Conservation (phyloP, 2,888 invertebrate genomes). For the Junonia oenone region DNA sequence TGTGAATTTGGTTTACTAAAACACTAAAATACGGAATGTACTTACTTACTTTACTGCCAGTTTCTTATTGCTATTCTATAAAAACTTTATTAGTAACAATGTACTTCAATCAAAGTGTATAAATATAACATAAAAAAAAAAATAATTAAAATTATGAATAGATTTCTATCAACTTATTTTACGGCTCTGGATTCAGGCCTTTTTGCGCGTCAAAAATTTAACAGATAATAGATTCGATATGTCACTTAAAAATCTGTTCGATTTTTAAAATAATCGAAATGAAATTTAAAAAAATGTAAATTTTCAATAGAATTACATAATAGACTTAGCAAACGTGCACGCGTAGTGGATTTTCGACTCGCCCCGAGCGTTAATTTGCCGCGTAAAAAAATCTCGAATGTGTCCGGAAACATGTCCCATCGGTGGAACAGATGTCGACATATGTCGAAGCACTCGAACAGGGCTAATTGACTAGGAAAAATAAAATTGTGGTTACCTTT, state of each 20-base stretch:
- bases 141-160: too few species aligned
- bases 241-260: too few species aligned
- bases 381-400: constrained; percentile 57
- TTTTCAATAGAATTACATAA: background rate
- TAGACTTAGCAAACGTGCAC: constrained; percentile 27
- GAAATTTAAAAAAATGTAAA: background rate
- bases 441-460: constrained; percentile 52
- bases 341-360: constrained; percentile 46
- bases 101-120: too few species aligned
- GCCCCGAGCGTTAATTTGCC: constrained; percentile 59
- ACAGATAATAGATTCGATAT: too few species aligned
- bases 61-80: background rate
- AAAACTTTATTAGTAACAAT: background rate
- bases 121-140: too few species aligned
- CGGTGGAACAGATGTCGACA: constrained; percentile 75
- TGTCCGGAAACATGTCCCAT: constrained; percentile 67
- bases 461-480: constrained; percentile 70
- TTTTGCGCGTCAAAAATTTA: too few species aligned
- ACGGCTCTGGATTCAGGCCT: too few species aligned
- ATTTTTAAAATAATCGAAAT: background rate
- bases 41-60: background rate
- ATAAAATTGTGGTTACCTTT: constrained; percentile 41
- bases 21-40: constrained; percentile 6
- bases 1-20: constrained; percentile 14
- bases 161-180: too few species aligned